phyloP scores from a whole-genome alignment of 2,113 vertebrate species.

The Calonectris borealis region DNA sequence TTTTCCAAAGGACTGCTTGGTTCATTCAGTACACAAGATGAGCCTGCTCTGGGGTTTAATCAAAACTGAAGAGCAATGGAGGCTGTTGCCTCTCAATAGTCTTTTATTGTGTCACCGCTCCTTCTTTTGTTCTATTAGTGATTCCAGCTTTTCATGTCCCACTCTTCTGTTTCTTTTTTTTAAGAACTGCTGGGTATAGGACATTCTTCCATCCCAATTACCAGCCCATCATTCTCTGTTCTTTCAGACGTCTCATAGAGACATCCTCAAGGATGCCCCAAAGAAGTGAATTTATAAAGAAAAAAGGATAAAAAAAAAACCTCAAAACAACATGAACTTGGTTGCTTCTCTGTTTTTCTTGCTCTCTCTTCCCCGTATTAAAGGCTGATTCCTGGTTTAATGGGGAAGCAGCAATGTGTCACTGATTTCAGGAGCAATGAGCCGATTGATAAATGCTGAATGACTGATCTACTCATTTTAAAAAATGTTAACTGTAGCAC shows the following conservation, averaged over 20 bases:
- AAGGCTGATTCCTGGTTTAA: neutral
- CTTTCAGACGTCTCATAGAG: neutral
- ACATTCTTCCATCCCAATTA: neutral
- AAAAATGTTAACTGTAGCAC: neutral
- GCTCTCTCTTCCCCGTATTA: neutral
- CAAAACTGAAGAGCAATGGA: neutral
- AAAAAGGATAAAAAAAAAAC: neutral
- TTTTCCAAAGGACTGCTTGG: neutral
- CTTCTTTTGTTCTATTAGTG: neutral
- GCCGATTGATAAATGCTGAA: neutral
- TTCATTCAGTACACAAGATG: neutral
- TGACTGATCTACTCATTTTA: neutral
- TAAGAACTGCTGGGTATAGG: neutral
- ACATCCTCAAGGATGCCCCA: neutral
- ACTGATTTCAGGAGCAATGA: neutral
- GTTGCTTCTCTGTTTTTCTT: neutral
- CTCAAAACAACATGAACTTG: neutral
- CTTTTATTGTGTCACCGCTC: neutral
- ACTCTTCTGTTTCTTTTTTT: neutral
- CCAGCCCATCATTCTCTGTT: neutral
- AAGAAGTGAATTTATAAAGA: neutral
- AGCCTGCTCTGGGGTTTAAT: neutral
- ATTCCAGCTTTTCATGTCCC: neutral
- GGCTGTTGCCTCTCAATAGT: neutral
- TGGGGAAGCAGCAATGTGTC: neutral